phyloP scores from a whole-genome alignment of 2,797 vertebrate genomes.

The Balearica regulorum region DNA sequence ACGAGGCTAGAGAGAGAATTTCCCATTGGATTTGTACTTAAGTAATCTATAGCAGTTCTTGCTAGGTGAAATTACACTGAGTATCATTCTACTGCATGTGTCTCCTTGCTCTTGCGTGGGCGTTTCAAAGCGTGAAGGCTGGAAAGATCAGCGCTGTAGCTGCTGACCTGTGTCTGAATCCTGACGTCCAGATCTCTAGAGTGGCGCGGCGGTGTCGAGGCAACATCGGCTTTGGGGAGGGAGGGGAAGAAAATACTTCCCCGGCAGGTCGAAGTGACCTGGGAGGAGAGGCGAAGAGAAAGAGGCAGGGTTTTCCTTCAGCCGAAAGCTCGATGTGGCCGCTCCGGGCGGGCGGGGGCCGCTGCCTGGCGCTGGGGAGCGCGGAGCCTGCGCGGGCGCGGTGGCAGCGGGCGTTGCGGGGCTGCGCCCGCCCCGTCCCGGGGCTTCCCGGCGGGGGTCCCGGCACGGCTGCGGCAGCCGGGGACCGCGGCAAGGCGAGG shows the following conservation, averaged over 20 bases:
- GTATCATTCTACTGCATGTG: accelerated
- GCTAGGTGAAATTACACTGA: background rate
- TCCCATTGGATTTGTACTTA: background rate
- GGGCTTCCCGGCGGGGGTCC: background rate
- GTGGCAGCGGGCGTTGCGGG: background rate
- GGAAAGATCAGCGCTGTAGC: background rate
- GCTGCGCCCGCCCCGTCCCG: background rate
- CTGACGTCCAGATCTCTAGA: background rate
- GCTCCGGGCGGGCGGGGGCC: background rate
- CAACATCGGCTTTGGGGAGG: background rate
- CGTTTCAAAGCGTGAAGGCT: background rate
- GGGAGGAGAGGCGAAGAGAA: background rate
- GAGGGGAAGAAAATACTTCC: background rate
- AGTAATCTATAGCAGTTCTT: background rate
- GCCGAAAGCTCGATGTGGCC: accelerated
- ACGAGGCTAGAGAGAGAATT: background rate
- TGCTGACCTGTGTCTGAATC: background rate
- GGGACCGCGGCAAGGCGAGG: too few species aligned
- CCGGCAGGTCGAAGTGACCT: background rate
- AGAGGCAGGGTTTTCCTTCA: background rate
- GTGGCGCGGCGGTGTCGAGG: background rate
- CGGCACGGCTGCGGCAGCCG: background rate
- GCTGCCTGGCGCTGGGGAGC: background rate
- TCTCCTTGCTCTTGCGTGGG: background rate
- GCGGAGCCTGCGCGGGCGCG: background rate